Conservation (phyloP, 2,113 vertebrate genomes). For the Xenopus laevis region DNA sequence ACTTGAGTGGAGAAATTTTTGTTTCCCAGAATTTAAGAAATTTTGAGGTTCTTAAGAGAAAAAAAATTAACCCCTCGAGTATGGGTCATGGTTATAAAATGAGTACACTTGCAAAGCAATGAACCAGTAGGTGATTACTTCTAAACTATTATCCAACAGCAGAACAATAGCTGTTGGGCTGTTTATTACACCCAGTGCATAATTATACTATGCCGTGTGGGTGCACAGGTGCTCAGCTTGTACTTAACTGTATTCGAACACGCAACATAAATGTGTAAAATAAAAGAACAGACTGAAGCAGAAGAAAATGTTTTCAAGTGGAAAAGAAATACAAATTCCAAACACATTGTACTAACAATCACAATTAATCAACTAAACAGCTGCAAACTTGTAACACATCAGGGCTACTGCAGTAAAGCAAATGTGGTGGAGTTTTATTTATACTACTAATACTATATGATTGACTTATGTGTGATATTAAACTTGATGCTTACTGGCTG, state of each 20-base stretch:
- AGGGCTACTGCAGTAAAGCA: conserved; percentile 43
- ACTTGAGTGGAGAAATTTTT: too few species aligned
- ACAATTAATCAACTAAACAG: conserved; percentile 34
- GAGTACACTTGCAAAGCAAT: background rate
- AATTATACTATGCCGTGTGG: background rate
- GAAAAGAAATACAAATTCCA: background rate
- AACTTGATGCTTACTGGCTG: too few species aligned
- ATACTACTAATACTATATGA: too few species aligned
- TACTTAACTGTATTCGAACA: background rate
- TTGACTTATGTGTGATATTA: too few species aligned
- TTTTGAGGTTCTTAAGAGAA: too few species aligned
- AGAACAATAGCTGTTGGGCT: background rate
- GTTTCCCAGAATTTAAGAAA: too few species aligned
- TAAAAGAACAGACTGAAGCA: background rate
- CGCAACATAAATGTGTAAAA: background rate
- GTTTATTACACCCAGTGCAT: background rate
- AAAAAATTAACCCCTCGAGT: too few species aligned
- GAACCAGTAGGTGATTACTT: background rate
- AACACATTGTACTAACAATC: background rate
- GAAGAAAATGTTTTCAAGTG: background rate
- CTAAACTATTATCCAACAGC: conserved; percentile 46
- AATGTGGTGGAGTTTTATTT: background rate
- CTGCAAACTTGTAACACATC: background rate
- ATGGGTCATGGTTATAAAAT: too few species aligned
- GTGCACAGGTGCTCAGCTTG: background rate